Percentiles rank a stretch among this genome's conserved stretches.
phyloP scores from a whole-genome alignment of 2,113 vertebrate species.

The Pachypanchax playfairii region DNA sequence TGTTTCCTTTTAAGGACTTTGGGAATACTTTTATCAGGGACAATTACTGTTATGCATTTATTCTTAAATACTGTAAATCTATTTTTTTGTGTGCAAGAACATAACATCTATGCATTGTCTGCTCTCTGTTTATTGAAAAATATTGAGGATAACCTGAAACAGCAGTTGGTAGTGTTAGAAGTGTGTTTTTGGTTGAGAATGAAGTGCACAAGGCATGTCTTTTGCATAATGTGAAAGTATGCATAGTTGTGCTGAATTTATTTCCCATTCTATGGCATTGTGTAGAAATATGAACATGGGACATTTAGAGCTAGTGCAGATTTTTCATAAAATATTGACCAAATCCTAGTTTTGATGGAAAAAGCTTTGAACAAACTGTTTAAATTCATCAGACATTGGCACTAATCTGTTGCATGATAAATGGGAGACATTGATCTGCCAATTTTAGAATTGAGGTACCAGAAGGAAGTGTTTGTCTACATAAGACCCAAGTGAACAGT shows the following conservation, averaged over 20 bases:
- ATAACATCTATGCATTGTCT: conserved; percentile 35
- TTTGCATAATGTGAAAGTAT: neutral
- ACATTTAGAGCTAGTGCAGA: neutral
- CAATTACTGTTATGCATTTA: conserved; percentile 51
- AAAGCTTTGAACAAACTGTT: conserved; percentile 40
- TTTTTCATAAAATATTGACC: conserved; percentile 37
- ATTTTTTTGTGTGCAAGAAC: conserved; percentile 27
- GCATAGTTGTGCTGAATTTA: neutral
- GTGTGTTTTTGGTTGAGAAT: neutral
- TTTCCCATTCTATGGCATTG: neutral
- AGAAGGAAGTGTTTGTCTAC: conserved; percentile 53
- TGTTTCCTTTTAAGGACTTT: conserved; percentile 48
- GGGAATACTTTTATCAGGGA: conserved; percentile 43
- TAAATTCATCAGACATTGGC: conserved; percentile 45
- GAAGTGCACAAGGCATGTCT: neutral
- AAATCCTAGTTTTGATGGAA: conserved; percentile 20
- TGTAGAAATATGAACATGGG: neutral
- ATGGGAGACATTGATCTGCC: conserved; percentile 31
- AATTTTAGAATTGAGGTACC: conserved; percentile 24
- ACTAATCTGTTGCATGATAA: conserved; percentile 37
- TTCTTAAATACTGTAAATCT: conserved; percentile 42
- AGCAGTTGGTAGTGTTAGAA: neutral
- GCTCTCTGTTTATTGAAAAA: conserved; percentile 11
- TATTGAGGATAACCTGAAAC: neutral
- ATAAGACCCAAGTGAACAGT: conserved; percentile 60